Conservation (phyloP, 2,113 vertebrate genomes). For the Merops nubicus region DNA sequence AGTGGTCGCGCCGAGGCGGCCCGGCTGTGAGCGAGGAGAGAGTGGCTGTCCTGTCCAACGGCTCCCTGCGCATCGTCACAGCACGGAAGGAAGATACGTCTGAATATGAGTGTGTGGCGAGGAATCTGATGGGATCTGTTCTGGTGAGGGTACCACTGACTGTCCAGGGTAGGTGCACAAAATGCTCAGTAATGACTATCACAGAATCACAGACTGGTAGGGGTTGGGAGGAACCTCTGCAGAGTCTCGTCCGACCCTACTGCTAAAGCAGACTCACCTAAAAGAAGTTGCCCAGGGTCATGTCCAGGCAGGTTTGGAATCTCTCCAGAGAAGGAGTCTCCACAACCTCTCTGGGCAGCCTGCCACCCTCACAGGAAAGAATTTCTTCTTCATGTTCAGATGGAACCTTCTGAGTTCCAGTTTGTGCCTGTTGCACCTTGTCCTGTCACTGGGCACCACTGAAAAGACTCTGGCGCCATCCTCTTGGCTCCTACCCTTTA, state of each 20-base stretch:
- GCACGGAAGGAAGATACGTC: constrained; percentile 88
- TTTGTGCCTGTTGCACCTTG: background rate
- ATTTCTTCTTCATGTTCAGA: background rate
- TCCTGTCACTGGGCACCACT: background rate
- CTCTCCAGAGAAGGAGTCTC: background rate
- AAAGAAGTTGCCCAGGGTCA: background rate
- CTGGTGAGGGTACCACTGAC: constrained; percentile 81
- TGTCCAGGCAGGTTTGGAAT: background rate
- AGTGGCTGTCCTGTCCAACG: constrained; percentile 79
- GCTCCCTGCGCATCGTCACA: constrained; percentile 82
- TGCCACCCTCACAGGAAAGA: background rate
- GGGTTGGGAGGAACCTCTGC: background rate
- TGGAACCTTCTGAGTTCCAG: background rate
- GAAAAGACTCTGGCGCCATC: background rate
- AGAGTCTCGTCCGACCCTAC: background rate
- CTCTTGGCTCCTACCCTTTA: background rate
- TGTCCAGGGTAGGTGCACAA: constrained; percentile 83
- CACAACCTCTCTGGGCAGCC: background rate
- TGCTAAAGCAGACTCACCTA: background rate
- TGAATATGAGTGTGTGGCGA: constrained; percentile 90
- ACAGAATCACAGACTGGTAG: background rate
- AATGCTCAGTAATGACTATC: too few relatives aligned
- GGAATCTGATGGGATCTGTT: constrained; percentile 90
- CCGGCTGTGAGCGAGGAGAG: constrained; percentile 76
- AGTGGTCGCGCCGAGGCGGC: constrained; percentile 85